phyloP scores from a whole-genome alignment of 2,113 vertebrate species.

The Sceloporus tristichus region DNA sequence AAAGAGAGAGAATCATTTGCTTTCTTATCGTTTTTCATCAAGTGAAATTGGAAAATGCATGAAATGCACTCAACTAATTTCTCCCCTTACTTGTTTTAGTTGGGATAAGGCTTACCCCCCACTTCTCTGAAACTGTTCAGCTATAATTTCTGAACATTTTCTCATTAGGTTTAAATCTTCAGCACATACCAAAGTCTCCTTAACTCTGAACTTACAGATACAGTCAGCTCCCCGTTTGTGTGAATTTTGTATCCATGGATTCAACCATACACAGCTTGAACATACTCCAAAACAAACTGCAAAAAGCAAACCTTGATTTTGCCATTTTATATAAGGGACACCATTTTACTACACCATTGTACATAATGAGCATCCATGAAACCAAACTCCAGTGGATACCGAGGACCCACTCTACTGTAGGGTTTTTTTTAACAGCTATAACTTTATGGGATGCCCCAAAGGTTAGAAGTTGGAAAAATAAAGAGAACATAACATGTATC shows the following conservation, averaged over 20 bases:
- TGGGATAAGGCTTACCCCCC: background rate
- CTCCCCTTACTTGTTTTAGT: background rate
- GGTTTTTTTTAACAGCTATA: background rate
- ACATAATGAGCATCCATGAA: too few relatives aligned
- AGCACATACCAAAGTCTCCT: background rate
- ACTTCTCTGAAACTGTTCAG: background rate
- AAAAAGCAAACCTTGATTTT: too few relatives aligned
- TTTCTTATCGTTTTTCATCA: background rate
- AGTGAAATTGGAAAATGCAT: background rate
- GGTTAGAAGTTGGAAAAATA: background rate
- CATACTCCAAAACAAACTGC: too few relatives aligned
- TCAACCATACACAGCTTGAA: too few relatives aligned
- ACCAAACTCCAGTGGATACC: too few relatives aligned
- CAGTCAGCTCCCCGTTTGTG: too few relatives aligned
- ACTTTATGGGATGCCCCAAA: background rate
- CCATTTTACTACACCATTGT: too few relatives aligned
- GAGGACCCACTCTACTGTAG: background rate
- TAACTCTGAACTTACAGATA: background rate
- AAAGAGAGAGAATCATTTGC: too few relatives aligned
- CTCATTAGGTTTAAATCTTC: background rate
- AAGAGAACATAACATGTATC: constrained; percentile 7
- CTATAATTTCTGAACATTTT: background rate
- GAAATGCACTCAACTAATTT: background rate
- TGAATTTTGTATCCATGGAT: too few relatives aligned
- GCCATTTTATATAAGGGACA: too few relatives aligned